Evolutionary conservation across 2,797 vertebrate genomes (phyloP).

Genomic region (Leuciscus waleckii): DNA sequence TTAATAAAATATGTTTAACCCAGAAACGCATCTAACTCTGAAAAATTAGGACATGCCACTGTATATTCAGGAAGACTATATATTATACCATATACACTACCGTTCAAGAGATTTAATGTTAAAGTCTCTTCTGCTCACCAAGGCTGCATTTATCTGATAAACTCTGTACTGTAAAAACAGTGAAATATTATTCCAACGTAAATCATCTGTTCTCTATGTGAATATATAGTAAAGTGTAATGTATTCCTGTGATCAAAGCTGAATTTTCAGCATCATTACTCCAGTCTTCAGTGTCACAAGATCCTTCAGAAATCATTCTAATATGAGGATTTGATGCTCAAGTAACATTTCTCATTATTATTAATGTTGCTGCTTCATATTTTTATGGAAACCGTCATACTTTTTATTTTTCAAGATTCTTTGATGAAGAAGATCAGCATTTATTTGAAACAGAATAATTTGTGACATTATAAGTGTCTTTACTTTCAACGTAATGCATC

Average conservation of each 20-base stretch:
- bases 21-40: too few species aligned
- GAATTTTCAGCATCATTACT: too few species aligned
- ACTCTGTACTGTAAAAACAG: background rate
- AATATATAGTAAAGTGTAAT: background rate
- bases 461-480: too few species aligned
- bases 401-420: background rate
- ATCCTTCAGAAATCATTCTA: background rate
- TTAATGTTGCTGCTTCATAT: background rate
- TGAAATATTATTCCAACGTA: background rate
- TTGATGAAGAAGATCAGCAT: background rate
- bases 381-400: background rate
- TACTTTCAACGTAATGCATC: background rate
- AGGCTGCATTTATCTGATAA: background rate
- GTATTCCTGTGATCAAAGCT: background rate
- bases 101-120: background rate
- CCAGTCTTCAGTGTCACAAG: background rate
- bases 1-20: too few species aligned
- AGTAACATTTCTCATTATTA: background rate
- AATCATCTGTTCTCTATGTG: background rate
- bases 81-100: background rate
- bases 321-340: background rate
- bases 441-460: background rate
- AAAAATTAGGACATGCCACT: too few species aligned
- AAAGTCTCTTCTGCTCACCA: background rate
- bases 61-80: background rate